phyloP scores from a whole-genome alignment of 2,113 vertebrate genomes.

The Amphiprion percula region DNA sequence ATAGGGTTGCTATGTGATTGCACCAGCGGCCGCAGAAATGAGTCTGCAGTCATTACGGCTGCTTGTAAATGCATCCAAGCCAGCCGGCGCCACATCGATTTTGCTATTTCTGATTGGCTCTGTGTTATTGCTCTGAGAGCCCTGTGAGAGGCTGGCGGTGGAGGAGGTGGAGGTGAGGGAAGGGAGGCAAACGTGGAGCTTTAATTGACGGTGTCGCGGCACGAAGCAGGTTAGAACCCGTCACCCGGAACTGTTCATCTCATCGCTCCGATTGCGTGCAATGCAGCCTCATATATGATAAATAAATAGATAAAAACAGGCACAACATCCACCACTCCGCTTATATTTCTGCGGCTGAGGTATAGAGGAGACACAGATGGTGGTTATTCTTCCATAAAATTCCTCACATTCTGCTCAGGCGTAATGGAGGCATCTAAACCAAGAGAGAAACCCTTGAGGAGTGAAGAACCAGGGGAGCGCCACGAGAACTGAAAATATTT shows the following conservation, averaged over 20 bases:
- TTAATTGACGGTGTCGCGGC: constrained; percentile 61
- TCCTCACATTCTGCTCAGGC: constrained; percentile 40
- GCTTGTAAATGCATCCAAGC: constrained; percentile 77
- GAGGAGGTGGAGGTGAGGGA: not conserved
- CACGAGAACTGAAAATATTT: constrained; percentile 14
- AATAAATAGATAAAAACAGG: not conserved
- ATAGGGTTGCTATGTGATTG: constrained; percentile 60
- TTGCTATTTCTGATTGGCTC: constrained; percentile 76
- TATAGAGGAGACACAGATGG: constrained; percentile 50
- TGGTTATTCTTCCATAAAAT: constrained; percentile 53
- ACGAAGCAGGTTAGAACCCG: constrained; percentile 48
- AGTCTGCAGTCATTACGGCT: constrained; percentile 73
- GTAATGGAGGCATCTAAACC: constrained; percentile 22
- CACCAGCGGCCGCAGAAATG: constrained; percentile 66
- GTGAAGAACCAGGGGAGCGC: not conserved
- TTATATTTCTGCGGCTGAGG: constrained; percentile 21
- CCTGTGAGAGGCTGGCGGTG: constrained; percentile 23
- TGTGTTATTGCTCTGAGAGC: constrained; percentile 61
- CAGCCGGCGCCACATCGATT: constrained; percentile 74
- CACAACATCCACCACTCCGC: not conserved
- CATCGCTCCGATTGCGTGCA: not conserved
- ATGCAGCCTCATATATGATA: not conserved
- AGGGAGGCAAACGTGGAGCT: not conserved
- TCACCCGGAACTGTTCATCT: constrained; percentile 38
- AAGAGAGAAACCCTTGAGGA: constrained; percentile 17